These are phyloP conservation scores for Akabosia matsudoensis DNA, from an alignment of 1,140 invertebrate genomes.

Conservation along the genomic window DNA sequence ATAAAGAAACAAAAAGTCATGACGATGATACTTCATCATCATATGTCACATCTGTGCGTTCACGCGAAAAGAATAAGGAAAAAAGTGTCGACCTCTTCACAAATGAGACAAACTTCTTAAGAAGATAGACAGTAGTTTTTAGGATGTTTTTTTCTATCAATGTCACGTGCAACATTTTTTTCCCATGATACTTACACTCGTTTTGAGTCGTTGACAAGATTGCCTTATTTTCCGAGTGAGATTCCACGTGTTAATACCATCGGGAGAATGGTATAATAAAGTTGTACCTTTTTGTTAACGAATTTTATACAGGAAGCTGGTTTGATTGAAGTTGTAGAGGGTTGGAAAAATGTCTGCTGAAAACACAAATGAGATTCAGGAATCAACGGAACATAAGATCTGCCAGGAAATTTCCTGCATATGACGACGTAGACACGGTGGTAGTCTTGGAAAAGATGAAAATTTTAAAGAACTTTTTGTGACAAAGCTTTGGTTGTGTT, in stretches of 20 bases:
- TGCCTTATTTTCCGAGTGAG: background rate
- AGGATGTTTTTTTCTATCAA: background rate
- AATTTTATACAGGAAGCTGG: too few species aligned
- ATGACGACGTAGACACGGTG: too few species aligned
- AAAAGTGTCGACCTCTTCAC: background rate
- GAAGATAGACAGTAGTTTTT: background rate
- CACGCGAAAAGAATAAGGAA: background rate
- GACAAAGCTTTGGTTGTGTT: too few species aligned
- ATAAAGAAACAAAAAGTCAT: background rate
- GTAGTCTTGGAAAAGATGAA: too few species aligned
- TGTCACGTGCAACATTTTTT: background rate
- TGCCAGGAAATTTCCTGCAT: too few species aligned
- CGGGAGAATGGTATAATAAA: constrained; percentile 3
- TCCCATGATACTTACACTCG: too few species aligned
- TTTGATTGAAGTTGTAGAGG: too few species aligned
- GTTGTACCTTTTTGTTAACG: too few species aligned
- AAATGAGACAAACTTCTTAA: background rate
- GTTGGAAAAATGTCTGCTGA: background rate
- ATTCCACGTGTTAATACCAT: constrained; percentile 13
- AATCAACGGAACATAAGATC: too few species aligned
- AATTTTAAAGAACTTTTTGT: too few species aligned
- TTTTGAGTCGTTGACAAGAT: background rate
- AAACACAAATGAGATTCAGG: too few species aligned
- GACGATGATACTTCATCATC: constrained; percentile 14
- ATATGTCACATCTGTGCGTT: constrained; percentile 18